Evolutionary conservation across 2,113 vertebrate species (phyloP).

Genomic region (Glaucomys volans): DNA sequence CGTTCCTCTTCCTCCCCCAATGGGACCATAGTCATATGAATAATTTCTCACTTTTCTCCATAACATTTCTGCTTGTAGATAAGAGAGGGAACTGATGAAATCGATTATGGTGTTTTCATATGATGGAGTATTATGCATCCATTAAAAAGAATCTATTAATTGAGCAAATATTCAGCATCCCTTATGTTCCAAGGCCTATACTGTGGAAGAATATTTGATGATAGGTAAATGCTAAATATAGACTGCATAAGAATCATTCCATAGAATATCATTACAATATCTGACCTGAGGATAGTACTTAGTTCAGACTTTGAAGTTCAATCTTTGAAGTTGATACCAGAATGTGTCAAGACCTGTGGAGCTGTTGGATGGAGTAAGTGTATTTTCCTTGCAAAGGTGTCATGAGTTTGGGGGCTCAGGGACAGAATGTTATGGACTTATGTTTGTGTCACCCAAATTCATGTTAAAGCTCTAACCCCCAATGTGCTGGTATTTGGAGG

Average conservation of each 20-base stretch:
- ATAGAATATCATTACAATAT: background rate
- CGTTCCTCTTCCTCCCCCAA: background rate
- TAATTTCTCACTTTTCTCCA: background rate
- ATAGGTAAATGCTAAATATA: background rate
- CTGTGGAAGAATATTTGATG: background rate
- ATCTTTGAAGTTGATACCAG: background rate
- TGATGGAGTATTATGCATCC: background rate
- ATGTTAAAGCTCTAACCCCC: background rate
- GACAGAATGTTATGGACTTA: background rate
- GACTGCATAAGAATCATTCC: background rate
- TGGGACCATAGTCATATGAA: background rate
- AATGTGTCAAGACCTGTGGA: background rate
- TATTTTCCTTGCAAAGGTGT: background rate
- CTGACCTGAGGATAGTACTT: background rate
- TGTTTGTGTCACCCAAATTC: background rate
- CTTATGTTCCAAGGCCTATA: background rate
- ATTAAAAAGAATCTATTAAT: slow-evolving; percentile 26
- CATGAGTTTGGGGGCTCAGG: background rate
- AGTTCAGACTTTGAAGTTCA: background rate
- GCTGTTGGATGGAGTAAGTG: background rate
- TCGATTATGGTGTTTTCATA: background rate
- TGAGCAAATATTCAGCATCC: background rate
- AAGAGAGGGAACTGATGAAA: background rate
- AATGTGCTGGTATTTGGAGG: background rate
- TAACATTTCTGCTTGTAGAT: background rate